phyloP scores from a whole-genome alignment of 2,888 invertebrate species.

The Ischnus inquisitorius region DNA sequence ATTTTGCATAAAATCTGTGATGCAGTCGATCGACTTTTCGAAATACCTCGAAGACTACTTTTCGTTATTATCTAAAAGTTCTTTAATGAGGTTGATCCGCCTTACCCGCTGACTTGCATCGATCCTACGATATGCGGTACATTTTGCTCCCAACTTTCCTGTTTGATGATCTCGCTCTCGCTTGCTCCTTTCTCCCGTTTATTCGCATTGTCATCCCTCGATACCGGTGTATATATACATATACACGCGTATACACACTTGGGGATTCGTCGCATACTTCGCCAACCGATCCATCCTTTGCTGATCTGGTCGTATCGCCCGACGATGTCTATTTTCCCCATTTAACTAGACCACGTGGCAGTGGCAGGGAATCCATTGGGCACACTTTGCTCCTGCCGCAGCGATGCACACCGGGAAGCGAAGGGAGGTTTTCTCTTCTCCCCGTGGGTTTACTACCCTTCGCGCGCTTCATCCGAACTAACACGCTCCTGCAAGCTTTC shows the following conservation, averaged over 20 bases:
- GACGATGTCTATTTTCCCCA: conserved; percentile 61
- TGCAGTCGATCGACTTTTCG: background rate
- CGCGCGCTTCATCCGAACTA: conserved; percentile 40
- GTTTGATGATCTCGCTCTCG: conserved; percentile 23
- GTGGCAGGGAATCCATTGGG: conserved; percentile 46
- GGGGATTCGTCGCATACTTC: conserved; percentile 25
- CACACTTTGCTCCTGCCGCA: conserved; percentile 54
- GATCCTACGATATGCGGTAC: conserved; percentile 9
- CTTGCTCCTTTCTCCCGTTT: conserved; percentile 27
- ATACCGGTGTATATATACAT: background rate
- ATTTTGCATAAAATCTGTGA: background rate
- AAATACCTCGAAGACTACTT: background rate
- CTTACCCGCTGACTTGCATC: background rate
- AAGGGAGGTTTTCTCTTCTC: conserved; percentile 51
- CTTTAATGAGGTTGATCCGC: conserved; percentile 1
- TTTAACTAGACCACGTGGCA: conserved; percentile 70
- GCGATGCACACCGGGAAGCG: conserved; percentile 60
- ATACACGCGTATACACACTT: background rate
- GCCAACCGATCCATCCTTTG: conserved; percentile 36
- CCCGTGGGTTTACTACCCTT: conserved; percentile 43
- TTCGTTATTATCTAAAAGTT: background rate
- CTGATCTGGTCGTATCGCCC: conserved; percentile 49
- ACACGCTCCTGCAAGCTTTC: conserved; percentile 57
- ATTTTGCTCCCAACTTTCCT: conserved; percentile 54
- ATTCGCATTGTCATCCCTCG: conserved; percentile 33